Percentiles rank a stretch among this genome's conserved stretches.
These are phyloP conservation scores for Euwallacea similis DNA, from an alignment of 1,140 invertebrate species.

Conservation along the genomic window DNA sequence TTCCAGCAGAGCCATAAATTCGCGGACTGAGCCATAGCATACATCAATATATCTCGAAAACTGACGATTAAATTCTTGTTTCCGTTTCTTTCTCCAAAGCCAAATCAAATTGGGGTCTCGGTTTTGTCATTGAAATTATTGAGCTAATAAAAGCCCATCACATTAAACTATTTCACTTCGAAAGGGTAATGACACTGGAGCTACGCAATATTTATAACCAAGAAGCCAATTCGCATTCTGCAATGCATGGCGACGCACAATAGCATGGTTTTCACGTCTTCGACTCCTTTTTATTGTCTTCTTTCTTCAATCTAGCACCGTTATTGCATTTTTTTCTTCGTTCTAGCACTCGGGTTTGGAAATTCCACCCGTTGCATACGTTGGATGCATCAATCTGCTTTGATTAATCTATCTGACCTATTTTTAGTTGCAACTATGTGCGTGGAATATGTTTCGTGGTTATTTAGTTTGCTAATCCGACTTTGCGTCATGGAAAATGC, in stretches of 20 bases:
- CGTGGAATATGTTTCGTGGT: no score
- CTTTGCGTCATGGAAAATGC: no score
- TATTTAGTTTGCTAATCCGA: no score
- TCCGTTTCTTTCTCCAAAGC: no score
- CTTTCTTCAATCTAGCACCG: constrained; percentile 9
- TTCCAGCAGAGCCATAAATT: constrained; percentile 38
- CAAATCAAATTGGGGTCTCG: no score
- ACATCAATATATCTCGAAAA: no score
- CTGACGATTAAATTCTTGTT: no score
- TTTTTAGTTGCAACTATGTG: no score
- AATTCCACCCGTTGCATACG: not conserved
- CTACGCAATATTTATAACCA: constrained; percentile 18
- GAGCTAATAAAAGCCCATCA: constrained; percentile 12
- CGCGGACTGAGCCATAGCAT: not conserved
- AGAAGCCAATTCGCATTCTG: constrained; percentile 17
- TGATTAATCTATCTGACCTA: no score
- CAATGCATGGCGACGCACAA: constrained; percentile 12
- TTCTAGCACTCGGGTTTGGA: not conserved
- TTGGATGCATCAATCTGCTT: no score
- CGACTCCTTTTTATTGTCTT: constrained; percentile 5
- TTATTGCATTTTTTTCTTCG: constrained; percentile 12
- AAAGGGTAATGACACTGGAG: constrained; percentile 15
- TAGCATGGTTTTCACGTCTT: constrained; percentile 15
- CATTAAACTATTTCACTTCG: constrained; percentile 17
- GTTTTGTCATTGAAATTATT: no score